Conservation (phyloP, 2,888 invertebrate species). For the Theretra japonica region DNA sequence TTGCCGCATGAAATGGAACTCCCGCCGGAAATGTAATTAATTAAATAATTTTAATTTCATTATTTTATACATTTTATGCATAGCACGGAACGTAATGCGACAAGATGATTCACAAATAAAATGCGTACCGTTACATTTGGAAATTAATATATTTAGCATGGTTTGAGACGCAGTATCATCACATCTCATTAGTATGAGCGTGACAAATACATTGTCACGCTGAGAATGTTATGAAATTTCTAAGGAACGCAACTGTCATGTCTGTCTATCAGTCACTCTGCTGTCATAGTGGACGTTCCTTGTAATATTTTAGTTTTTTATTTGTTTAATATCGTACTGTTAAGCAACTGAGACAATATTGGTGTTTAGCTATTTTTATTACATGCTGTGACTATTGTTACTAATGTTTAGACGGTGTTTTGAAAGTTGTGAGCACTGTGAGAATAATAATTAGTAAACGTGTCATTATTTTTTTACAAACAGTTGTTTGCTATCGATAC, state of each 20-base stretch:
- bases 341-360: slow-evolving; percentile 66
- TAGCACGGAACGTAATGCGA: slow-evolving; percentile 65
- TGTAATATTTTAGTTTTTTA: slow-evolving; percentile 80
- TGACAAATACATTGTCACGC: slow-evolving; percentile 4
- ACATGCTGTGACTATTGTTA: slow-evolving; percentile 54
- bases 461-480: slow-evolving; percentile 76
- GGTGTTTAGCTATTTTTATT: slow-evolving; percentile 68
- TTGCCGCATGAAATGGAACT: no score
- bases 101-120: slow-evolving; percentile 26
- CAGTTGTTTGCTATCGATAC: slow-evolving; percentile 75
- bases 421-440: slow-evolving; percentile 57
- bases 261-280: slow-evolving; percentile 35
- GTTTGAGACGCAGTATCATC: not conserved
- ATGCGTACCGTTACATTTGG: slow-evolving; percentile 13
- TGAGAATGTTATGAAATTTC: slow-evolving; percentile 1
- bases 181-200: not conserved
- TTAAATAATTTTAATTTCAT: no score
- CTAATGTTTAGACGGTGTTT: slow-evolving; percentile 64
- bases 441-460: slow-evolving; percentile 72
- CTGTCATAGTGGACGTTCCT: slow-evolving; percentile 65
- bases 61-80: slow-evolving; percentile 42
- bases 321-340: slow-evolving; percentile 71
- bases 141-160: slow-evolving; percentile 33
- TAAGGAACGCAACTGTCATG: slow-evolving; percentile 38
- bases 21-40: no score